Evolutionary conservation across 2,888 invertebrate genomes (phyloP), one percentile per base, ranked within the genome.

Genomic region (Bugulina stolonifera): DNA sequence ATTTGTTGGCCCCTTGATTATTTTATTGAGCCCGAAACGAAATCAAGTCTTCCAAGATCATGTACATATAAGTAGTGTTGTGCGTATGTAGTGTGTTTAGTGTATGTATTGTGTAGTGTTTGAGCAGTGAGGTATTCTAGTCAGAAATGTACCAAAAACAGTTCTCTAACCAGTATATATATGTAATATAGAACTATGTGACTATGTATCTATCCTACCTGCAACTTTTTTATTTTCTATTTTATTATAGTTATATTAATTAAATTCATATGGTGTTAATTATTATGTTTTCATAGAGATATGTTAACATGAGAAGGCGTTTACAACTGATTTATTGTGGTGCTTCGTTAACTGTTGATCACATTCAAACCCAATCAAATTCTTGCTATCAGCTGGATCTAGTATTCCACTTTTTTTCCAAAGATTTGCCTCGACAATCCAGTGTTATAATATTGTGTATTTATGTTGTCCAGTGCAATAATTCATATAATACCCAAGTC

Each of bases 361-460:
- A 43, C 43, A 43, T 43, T 43, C 43, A 43, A 43, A 43, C 43
- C 43, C 43, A 43, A 43, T 43, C 43, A 43, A 43, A 43, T 10
- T 10, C 69, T 29, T 34, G 35, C 14, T 29, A 32, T 69, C 14
- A 69, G 10, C n/a, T 14, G 27, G 5, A n/a, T 75, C 71, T n/a
- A 34, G 23, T 35, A 32, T 10, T 64, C 72, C 73, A 69, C 69
- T 73, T 43, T 54, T 72, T 55, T 52, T 73, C 71, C 54, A n/a
- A 18, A 70, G 54, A 35, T 69, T 54, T 35, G 64, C 69, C 29
- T 57, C 29, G 34, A 35, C 64, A 72, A 72, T 55, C 35, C 18
- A 3, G 22, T 14, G 0, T 71, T 0, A 22, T 52, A 57, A 71
- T 29, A 3, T 25, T 23, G n/a, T 22, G 64, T 55, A 25, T n/a